Evolutionary conservation across 1,140 invertebrate species (phyloP), one percentile per base, ranked within the genome.

Genomic region (Holotrichia oblita): DNA sequence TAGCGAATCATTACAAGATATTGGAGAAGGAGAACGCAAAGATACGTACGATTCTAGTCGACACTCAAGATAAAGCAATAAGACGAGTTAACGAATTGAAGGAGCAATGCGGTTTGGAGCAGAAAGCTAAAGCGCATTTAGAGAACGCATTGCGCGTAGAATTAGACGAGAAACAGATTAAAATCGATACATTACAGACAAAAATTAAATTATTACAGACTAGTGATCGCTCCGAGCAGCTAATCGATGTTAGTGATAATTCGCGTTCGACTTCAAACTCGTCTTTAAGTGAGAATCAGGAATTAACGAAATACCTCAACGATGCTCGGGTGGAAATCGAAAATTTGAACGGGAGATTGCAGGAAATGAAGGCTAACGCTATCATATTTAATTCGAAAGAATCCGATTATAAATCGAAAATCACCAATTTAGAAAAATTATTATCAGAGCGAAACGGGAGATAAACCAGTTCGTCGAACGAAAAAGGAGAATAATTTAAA

Each of bases 121-220:
- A 97, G 87, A 92, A 95, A 87, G 96, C 97, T 6, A 98, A 98
- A 88, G 91, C 91, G 8, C 96, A 98, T 88, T 87, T 98, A 75
- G 96, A 98, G 88, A 93, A 95, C 84, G 94, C 93, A 8, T 88
- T 98, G 61, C 91, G 94, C 73, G 91, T 95, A 79, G 95, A 97
- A 85, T 91, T 98, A 82, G 96, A 98, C 83, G 97, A 98, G 87
- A 96, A 94, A 88, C 93, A 95, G 87, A 93, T 95, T 86, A 91
- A 94, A 83, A 96, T 98, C 79, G 91, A 93, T 83, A 91, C 96
- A 7, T 89, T 97, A 74, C 92, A 94, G 84, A 96, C 93, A 17
- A 96, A 97, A 89, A 89, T 94, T 77, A 88, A 87, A 82, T 81
- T 91, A 27, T 82, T 92, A 42, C 88, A 90, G 76, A 78, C 82